Conservation (phyloP, 2,113 vertebrate species). For the Bubo blakistoni region DNA sequence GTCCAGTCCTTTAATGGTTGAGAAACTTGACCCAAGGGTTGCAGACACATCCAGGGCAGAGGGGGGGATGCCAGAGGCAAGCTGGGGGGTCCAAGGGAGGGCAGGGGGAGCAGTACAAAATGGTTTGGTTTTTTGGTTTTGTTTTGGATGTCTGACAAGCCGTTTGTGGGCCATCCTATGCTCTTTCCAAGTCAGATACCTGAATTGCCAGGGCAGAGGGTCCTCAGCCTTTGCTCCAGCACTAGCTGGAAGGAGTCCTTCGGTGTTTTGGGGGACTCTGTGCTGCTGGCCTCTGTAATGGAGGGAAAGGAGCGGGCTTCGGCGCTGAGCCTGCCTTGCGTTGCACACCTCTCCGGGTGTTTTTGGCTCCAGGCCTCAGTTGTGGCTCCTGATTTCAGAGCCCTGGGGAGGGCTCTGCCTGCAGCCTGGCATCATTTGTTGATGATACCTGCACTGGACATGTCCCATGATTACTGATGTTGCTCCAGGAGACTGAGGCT, state of each 20-base stretch:
- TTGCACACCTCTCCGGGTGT: accelerated
- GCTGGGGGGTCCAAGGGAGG: background rate
- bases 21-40: background rate
- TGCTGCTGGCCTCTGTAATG: background rate
- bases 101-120: background rate
- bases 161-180: background rate
- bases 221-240: accelerated
- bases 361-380: background rate
- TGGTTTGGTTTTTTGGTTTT: background rate
- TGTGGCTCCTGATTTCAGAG: background rate
- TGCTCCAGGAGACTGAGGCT: background rate
- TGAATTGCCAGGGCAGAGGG: background rate
- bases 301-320: background rate
- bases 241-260: background rate
- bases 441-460: background rate
- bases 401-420: background rate
- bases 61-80: background rate
- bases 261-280: accelerated
- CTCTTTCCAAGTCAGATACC: background rate
- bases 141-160: background rate
- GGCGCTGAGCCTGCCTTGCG: background rate
- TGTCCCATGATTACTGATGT: background rate
- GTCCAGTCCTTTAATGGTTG: background rate
- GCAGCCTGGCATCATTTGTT: background rate
- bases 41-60: background rate